Evolutionary conservation across 2,888 invertebrate species (phyloP).

Genomic region (Drosophila buzzatii): DNA sequence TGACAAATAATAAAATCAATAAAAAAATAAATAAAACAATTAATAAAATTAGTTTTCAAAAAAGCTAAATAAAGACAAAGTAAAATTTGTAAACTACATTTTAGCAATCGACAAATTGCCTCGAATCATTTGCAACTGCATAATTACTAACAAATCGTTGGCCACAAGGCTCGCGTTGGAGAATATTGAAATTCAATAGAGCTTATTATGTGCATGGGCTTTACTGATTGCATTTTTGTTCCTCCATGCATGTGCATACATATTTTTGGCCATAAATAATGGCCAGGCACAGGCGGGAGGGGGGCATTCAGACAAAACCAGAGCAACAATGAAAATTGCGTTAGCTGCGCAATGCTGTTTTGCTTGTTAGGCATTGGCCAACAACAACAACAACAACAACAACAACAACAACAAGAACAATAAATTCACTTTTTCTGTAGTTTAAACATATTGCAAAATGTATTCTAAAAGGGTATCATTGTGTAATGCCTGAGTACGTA

Average conservation of each 20-base stretch:
- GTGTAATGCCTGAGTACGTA: not conserved
- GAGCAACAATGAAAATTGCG: constrained; percentile 66
- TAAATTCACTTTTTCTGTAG: constrained; percentile 23
- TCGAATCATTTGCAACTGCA: too few species aligned
- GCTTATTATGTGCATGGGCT: too few species aligned
- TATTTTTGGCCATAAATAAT: constrained; percentile 68
- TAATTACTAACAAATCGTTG: too few species aligned
- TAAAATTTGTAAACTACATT: too few species aligned
- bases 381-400: constrained; percentile 44
- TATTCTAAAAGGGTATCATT: constrained; percentile 1
- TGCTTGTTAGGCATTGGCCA: constrained; percentile 64
- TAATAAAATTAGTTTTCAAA: too few species aligned
- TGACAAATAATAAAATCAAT: too few species aligned
- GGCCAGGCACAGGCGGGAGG: constrained; percentile 3
- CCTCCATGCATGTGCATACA: constrained; percentile 15
- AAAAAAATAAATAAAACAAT: too few species aligned
- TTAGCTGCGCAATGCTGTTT: constrained; percentile 72
- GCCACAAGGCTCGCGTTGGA: too few species aligned
- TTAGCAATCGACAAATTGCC: too few species aligned
- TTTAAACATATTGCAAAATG: not conserved
- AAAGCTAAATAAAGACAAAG: too few species aligned
- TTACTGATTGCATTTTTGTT: too few species aligned
- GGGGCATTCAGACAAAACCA: constrained; percentile 14
- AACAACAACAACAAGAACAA: constrained; percentile 36
- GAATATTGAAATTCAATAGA: too few species aligned